A percentile compares a stretch with the other conserved stretches of the same genome.
These are phyloP conservation scores for Rhaphigaster nebulosa DNA, from an alignment of 2,888 invertebrate species.

Conservation along the genomic window DNA sequence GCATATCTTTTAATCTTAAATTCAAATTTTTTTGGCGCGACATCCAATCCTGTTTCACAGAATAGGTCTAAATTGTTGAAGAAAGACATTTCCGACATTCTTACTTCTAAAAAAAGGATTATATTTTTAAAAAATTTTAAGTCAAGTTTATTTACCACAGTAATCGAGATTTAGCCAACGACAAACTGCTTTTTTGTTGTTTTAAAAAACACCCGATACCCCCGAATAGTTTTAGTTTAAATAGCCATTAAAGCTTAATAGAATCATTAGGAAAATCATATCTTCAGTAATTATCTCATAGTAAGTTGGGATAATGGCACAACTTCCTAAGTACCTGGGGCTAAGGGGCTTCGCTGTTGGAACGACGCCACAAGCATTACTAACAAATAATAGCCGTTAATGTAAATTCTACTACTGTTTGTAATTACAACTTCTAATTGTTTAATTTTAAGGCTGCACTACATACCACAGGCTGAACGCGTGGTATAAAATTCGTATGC, in stretches of 20 bases:
- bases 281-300: constrained; percentile 32
- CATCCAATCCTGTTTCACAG: no score
- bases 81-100: no score
- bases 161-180: neutral
- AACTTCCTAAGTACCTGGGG: constrained; percentile 27
- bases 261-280: constrained; percentile 32
- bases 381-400: constrained; percentile 28
- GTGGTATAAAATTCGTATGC: neutral
- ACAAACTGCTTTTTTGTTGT: neutral
- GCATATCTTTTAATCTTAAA: no score
- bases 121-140: no score
- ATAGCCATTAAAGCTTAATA: constrained; percentile 30
- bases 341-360: neutral
- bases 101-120: no score
- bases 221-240: neutral
- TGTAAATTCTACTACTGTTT: constrained; percentile 13
- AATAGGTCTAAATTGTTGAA: no score
- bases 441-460: neutral
- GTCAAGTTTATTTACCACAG: neutral
- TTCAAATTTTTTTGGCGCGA: no score
- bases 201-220: neutral
- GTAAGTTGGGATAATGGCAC: constrained; percentile 5
- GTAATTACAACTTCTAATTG: constrained; percentile 13
- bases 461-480: neutral
- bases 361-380: constrained; percentile 16